Evolutionary conservation across 2,888 invertebrate genomes (phyloP).

Genomic region (Drosophila mercatorum): DNA sequence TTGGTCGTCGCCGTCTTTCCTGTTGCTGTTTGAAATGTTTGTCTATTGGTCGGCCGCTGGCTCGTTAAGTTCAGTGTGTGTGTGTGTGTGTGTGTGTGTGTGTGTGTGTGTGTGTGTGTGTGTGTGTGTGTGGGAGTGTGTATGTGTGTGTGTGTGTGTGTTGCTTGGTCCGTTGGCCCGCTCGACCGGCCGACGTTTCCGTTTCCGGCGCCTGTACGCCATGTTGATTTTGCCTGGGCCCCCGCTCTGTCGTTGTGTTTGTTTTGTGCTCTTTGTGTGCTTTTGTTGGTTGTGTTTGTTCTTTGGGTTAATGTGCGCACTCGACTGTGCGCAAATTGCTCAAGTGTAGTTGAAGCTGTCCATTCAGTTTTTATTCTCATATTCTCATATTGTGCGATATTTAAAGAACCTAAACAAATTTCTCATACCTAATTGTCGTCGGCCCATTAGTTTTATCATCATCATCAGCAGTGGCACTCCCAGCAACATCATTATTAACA

Average conservation of each 20-base stretch:
- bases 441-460: conserved; percentile 76
- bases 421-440: conserved; percentile 64
- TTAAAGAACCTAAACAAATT: conserved; percentile 56
- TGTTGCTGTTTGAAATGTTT: conserved; percentile 63
- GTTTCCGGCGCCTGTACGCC: conserved; percentile 75
- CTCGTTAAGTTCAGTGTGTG: conserved; percentile 39
- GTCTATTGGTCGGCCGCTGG: conserved; percentile 52
- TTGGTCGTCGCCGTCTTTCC: conserved; percentile 32
- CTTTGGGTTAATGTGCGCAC: conserved; percentile 78
- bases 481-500: conserved; percentile 36
- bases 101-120: neutral
- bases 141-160: neutral
- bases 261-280: conserved; percentile 25
- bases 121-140: neutral
- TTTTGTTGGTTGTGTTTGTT: conserved; percentile 42
- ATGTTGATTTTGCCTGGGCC: conserved; percentile 71
- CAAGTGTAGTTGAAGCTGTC: conserved; percentile 77
- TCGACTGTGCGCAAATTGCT: conserved; percentile 80
- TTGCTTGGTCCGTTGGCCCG: conserved; percentile 46
- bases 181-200: conserved; percentile 76
- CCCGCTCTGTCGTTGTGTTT: conserved; percentile 40
- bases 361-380: conserved; percentile 42
- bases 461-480: conserved; percentile 21
- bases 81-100: neutral
- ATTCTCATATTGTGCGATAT: conserved; percentile 40